Percentiles rank a stretch among this genome's conserved stretches.
Evolutionary conservation across 2,113 vertebrate genomes (phyloP).

Genomic region (Dissostichus mawsoni): DNA sequence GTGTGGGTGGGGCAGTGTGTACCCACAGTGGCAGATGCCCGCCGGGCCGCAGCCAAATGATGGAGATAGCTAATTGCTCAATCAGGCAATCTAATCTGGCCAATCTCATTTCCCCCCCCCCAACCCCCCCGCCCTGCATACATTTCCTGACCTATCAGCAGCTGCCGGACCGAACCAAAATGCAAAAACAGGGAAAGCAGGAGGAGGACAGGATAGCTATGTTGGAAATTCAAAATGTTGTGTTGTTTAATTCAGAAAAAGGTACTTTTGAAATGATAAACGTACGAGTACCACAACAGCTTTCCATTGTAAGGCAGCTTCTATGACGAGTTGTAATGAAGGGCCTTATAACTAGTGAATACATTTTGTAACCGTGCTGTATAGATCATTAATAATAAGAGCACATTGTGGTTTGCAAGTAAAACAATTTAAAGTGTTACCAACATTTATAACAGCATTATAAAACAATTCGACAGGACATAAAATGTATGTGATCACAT

Average conservation of each 20-base stretch:
- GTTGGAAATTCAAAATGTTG: background rate
- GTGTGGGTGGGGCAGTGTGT: constrained; percentile 34
- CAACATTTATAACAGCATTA: too few species aligned
- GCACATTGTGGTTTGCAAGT: too few species aligned
- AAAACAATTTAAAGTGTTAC: too few species aligned
- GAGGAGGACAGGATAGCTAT: background rate
- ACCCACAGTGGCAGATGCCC: constrained; percentile 74
- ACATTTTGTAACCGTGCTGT: too few species aligned
- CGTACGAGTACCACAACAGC: too few species aligned
- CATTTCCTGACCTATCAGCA: constrained; percentile 65
- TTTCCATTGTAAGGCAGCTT: too few species aligned
- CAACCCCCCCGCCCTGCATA: background rate
- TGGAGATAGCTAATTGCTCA: constrained; percentile 79
- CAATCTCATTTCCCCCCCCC: constrained; percentile 67
- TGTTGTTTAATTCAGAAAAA: background rate
- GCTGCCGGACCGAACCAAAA: constrained; percentile 58
- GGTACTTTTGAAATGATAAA: too few species aligned
- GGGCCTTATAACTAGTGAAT: too few species aligned
- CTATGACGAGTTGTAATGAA: too few species aligned
- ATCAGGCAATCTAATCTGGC: constrained; percentile 81
- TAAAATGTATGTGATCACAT: too few species aligned
- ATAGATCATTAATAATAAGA: too few species aligned
- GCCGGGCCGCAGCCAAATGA: constrained; percentile 66
- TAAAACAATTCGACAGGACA: too few species aligned
- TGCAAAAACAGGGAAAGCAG: background rate